Base-by-base conservation (phyloP, 2,888 invertebrate genomes). In the Scaeva pyrastri region DNA sequence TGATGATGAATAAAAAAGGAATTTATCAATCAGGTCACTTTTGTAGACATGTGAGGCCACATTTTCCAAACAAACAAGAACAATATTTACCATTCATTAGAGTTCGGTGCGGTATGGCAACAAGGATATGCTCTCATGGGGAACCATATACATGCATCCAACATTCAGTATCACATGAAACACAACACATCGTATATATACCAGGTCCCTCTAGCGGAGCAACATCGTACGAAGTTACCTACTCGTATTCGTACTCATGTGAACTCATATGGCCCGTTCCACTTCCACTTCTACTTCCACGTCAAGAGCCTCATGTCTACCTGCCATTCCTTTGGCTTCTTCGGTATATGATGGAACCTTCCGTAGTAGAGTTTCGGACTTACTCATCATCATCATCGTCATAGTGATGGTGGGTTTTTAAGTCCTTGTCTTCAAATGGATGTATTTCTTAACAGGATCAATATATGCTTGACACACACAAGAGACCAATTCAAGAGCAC, bases 401-500 rank as follows among this genome's bases (percentile, higher is more conserved):
- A 70, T 71, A 70, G 75, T 75, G 52, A 70, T 68, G 56, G 31
- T 79, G 79, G 56, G 78, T 84, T 79, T 84, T 79, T 70, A 84
- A 84, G 79, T 74, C 66, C 79, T 80, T 84, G 80, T 71, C 84
- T 84, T 84, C 71, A 71, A 80, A 79, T 79, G 71, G 84, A 84
- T 80, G 71, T 80, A 75, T 75, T 84, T 70, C 75, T 80, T 84
- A 80, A 84, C 75, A 84, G 79, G 74, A 84, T 84, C 84, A 84
- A 84, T 84, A 84, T 84, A 79, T 79, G 84, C 71, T 84, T 84
- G 84, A 84, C 84, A 84, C 79, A 84, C 84, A 84, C 84, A 84
- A 80, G 79, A 79, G 83, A 84, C 73, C 74, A 52, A 80, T 79
- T 80, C 84, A 84, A 84, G 84, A 70, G 66, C 80, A 84, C 79